phyloP scores from a whole-genome alignment of 2,888 invertebrate species.

The Nomada ferruginata region DNA sequence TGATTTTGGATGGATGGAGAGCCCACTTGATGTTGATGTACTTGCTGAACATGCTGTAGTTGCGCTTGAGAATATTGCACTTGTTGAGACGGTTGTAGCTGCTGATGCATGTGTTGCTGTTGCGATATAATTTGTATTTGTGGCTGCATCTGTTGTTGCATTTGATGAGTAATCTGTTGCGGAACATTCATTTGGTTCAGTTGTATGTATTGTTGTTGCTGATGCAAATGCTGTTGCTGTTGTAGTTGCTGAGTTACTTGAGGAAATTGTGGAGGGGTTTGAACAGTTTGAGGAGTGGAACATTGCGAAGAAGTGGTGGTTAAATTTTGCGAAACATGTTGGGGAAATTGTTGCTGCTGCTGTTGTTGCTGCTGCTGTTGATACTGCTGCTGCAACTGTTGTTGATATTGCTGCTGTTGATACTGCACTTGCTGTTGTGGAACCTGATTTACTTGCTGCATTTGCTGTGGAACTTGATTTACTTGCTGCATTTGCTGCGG shows the following conservation, averaged over 20 bases:
- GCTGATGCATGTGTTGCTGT: conserved; percentile 73
- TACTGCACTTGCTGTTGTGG: conserved; percentile 84
- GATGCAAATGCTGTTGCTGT: conserved; percentile 85
- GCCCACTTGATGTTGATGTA: conserved; percentile 78
- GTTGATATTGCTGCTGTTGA: conserved; percentile 75
- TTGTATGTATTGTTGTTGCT: conserved; percentile 85
- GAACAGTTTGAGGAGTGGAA: conserved; percentile 82
- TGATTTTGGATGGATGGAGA: conserved; percentile 77
- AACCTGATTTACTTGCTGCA: conserved; percentile 77
- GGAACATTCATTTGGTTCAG: conserved; percentile 86
- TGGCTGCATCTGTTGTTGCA: conserved; percentile 84
- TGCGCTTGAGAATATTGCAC: conserved; percentile 77
- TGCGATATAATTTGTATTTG: conserved; percentile 74
- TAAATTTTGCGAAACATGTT: conserved; percentile 76
- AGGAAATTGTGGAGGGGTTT: conserved; percentile 80
- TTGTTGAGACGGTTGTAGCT: conserved; percentile 75
- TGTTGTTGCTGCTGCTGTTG: conserved; percentile 82
- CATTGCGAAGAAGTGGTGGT: conserved; percentile 80
- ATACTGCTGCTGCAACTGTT: conserved; percentile 78
- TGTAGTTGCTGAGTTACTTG: conserved; percentile 85
- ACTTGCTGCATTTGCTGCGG: conserved; percentile 80
- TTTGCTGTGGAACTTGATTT: too few relatives aligned
- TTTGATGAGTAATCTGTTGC: conserved; percentile 85
- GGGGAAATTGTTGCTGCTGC: conserved; percentile 75
- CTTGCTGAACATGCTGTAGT: conserved; percentile 79